phyloP scores from a whole-genome alignment of 2,888 invertebrate species.

The Pantelozetes paolii region DNA sequence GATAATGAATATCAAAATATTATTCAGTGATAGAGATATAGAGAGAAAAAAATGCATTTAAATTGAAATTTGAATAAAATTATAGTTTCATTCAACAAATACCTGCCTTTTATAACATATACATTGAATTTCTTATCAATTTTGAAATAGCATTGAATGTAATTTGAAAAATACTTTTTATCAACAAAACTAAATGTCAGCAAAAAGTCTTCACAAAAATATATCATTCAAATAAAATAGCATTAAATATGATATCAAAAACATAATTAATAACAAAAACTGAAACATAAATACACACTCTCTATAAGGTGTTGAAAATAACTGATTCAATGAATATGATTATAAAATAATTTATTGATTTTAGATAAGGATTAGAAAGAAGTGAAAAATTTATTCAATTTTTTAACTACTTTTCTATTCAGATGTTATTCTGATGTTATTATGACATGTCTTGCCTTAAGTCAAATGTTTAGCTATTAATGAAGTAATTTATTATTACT shows the following conservation, averaged over 20 bases:
- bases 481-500: neutral
- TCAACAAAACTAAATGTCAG: no score
- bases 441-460: constrained; percentile 11
- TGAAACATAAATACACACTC: neutral
- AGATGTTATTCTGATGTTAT: neutral
- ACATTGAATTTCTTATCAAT: no score
- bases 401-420: neutral
- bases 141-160: no score
- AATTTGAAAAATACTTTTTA: no score
- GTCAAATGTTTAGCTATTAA: constrained; percentile 7
- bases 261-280: neutral
- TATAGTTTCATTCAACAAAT: no score
- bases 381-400: neutral
- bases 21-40: no score
- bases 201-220: no score
- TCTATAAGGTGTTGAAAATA: constrained; percentile 26
- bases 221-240: no score
- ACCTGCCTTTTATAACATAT: no score
- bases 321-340: neutral
- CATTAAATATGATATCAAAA: constrained; percentile 6
- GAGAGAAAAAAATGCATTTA: no score
- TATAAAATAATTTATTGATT: constrained; percentile 21
- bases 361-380: neutral
- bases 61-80: no score
- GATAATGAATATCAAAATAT: neutral